Conservation (phyloP, 1,140 invertebrate species). For the Samia ricini region DNA sequence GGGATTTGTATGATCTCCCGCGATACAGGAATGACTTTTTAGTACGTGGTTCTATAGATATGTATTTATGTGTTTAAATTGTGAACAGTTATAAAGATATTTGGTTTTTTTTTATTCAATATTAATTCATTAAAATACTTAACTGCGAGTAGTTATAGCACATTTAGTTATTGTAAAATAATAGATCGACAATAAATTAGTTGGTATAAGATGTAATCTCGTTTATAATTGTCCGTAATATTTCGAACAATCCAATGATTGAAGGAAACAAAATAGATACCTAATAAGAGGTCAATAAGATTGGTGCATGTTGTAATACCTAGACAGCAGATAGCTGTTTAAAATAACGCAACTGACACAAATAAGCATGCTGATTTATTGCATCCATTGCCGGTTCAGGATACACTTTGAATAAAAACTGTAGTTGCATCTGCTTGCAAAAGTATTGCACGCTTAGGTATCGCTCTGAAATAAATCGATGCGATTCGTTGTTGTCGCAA, state of each 20-base stretch:
- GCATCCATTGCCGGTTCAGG: slow-evolving; percentile 6
- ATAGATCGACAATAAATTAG: too few relatives aligned
- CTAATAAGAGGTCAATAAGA: background rate
- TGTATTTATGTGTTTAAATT: too few relatives aligned
- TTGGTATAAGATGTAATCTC: background rate
- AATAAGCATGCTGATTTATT: slow-evolving; percentile 14
- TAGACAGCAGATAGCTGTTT: background rate
- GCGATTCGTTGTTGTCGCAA: slow-evolving; percentile 2
- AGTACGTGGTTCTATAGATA: too few relatives aligned
- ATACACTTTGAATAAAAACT: slow-evolving; percentile 11
- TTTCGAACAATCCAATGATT: background rate
- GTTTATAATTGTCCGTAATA: too few relatives aligned
- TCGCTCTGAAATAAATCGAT: slow-evolving; percentile 6
- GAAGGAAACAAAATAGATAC: background rate
- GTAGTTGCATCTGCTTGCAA: slow-evolving; percentile 16
- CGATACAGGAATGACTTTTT: too few relatives aligned
- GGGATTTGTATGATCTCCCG: too few relatives aligned
- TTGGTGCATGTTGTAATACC: background rate
- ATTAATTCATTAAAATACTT: too few relatives aligned
- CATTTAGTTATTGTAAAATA: too few relatives aligned
- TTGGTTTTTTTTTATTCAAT: too few relatives aligned
- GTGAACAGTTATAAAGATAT: too few relatives aligned
- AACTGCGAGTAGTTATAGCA: too few relatives aligned
- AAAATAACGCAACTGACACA: slow-evolving; percentile 25
- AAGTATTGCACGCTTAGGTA: background rate